Base-by-base conservation (phyloP, 2,888 invertebrate species). In the Argyresthia goedartella region DNA sequence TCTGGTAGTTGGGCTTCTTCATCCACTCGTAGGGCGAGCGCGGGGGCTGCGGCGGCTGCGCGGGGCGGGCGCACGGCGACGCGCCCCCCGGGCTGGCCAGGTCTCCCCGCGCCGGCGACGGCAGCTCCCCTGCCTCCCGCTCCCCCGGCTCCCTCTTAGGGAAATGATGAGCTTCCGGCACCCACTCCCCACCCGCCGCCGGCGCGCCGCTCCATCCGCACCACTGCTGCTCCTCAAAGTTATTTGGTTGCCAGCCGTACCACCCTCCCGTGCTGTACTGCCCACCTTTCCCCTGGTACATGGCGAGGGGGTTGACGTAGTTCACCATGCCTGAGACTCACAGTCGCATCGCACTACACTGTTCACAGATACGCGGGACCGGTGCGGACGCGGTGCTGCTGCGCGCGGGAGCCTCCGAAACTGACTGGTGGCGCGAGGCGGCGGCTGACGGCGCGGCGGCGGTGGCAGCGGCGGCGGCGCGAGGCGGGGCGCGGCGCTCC, bases 11-110 rank as follows among this genome's bases (percentile, higher is more conserved):
- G 0, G 93, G 92, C 74, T 95, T 95, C 77, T 94, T 96, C 92
- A 97, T 96, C 96, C 96, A 97, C 64, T 95, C 95, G 73, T 91
- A 96, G 0, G 95, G 95, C 59, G 94, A 93, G 45, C 95, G 90
- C 15, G 91, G 90, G 34, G 93, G 92, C 42, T 91, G 89, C 46
- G 94, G 92, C 65, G 92, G 73, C 71, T 88, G 73, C 62, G 84
- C 69, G 57, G 82, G 74, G 70, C 81, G 67, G 2, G 88, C 87
- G 0, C 88, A 76, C 1, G 89, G 81, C 0, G 88, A 88, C 2
- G 88, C 75, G 54, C 89, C 80, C n/a, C n/a, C n/a, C 3, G 89
- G 88, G 60, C 89, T 89, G 54, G 89, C 88, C n/a, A n/a, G n/a
- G 57, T 89, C 88, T 34, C 88, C 88, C 4, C 88, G 62, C 68